Evolutionary conservation across 1,140 invertebrate genomes (phyloP), one percentile per base, ranked within the genome.

Genomic region (Polypedilum pembai): DNA sequence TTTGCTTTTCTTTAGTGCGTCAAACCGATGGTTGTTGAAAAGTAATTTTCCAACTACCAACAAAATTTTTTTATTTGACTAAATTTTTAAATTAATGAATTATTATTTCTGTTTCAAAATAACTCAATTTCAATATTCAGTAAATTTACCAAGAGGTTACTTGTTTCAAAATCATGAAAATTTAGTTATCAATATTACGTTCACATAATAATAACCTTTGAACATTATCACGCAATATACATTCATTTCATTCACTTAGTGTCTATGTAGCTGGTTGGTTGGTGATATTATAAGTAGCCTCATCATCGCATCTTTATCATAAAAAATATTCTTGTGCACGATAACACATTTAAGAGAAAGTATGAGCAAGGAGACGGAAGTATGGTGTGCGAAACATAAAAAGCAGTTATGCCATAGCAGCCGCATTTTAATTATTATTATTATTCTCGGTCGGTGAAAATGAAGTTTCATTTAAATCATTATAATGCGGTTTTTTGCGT

Each of bases 141-240:
- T 3, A 33, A 33, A 33, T 33, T n/a, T n/a, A n/a, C n/a, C n/a
- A n/a, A n/a, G n/a, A n/a, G n/a, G n/a, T n/a, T n/a, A 33, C 24
- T 33, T 5, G 2, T 33, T 33, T 5, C 24, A 33, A 33, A 33
- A 33, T 33, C 24, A 33, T 33, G 24, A 5, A 33, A 3, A 3
- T n/a, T n/a, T 56, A 15, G 15, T 56, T 56, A 56, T 56, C 45
- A 56, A 56, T 56, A 56, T 56, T 15, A 12, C 8, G n/a, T 56
- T 56, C 45, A 56, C 45, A 56, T 56, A 56, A 56, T 56, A 12
- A 56, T 56, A 56, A 56, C 45, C 45, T 56, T 56, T 4, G 24
- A 56, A 56, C 45, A 56, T 56, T 56, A 56, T 56, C 45, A 56
- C 45, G 45, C 45, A 56, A 56, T 56, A 56, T 56, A n/a, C 45